Conservation (phyloP, 2,797 vertebrate species). For the Rhynchotus rufescens region DNA sequence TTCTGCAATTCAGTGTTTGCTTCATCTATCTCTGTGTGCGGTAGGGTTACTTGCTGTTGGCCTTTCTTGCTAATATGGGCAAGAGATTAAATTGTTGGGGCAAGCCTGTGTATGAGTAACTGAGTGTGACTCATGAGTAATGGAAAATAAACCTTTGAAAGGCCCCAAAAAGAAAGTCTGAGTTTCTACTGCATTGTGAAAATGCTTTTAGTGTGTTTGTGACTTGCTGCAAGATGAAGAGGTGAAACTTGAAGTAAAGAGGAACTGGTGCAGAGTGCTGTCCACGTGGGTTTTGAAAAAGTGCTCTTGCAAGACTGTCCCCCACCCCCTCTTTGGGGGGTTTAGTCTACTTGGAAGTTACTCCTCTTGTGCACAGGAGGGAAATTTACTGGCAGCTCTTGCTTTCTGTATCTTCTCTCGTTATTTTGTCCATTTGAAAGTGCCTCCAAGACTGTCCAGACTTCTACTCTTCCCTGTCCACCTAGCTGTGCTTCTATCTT, state of each 20-base stretch:
- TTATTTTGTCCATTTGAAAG: background rate
- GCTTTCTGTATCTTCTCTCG: background rate
- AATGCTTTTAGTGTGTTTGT: background rate
- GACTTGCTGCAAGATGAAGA: background rate
- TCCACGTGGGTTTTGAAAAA: background rate
- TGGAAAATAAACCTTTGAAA: background rate
- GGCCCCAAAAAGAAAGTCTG: background rate
- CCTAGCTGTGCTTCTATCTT: background rate
- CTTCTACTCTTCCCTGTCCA: background rate
- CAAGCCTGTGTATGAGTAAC: background rate
- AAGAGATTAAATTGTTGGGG: background rate
- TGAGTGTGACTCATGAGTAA: fast-evolving
- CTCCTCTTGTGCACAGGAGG: background rate
- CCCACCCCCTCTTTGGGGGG: background rate
- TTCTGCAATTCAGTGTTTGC: background rate
- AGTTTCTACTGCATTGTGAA: background rate
- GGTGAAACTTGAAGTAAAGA: background rate
- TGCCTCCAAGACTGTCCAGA: fast-evolving
- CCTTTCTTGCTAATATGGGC: background rate
- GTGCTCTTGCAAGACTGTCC: background rate
- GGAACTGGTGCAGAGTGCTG: background rate
- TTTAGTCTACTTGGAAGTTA: background rate
- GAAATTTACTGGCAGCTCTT: background rate
- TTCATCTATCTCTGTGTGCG: background rate
- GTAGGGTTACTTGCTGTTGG: background rate